Evolutionary conservation across 2,797 vertebrate species (phyloP), one percentile per base, ranked within the genome.

Genomic region (Lutjanus argentimaculatus): DNA sequence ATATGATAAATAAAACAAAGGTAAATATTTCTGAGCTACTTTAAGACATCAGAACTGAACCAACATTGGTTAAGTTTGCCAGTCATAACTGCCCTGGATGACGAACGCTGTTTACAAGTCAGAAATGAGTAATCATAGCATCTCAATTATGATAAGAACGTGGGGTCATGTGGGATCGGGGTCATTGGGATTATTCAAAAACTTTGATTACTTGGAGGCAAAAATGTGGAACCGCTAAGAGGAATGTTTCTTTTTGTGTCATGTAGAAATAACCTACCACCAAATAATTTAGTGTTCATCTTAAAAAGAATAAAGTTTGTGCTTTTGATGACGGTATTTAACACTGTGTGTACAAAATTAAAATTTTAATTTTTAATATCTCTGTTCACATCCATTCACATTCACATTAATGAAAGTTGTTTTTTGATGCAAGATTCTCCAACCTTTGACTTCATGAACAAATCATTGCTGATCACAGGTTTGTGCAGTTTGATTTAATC

Each of bases 401-500:
- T 36, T 36, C 30, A 36, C 30, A 48, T 76, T 1, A 67, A 1
- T 59, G 1, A 12, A 45, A 56, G 49, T 22, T 48, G 14, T 17
- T 46, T 48, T 63, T 14, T 25, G 3, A 1, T 52, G 21, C 36
- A 67, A 64, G 16, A 46, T 19, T 12, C 25, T 14, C 9, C 22
- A 64, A n/a, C 19, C 40, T 63, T 52, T 1, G 1, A 10, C 19
- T 48, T 56, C 12, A 15, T 6, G n/a, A 16, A 53, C 14, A 43
- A 70, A 36, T 30, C 25, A 25, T 8, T 11, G 0, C 9, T 30
- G 48, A 72, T 43, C 56, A 76, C 53, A 53, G 25, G 15, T 62
- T 11, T 13, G 12, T 56, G 74, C 17, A 68, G 30, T 49, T 76
- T 68, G 19, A 65, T 80, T 59, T 57, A 21, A 43, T 69, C 48